Percentiles rank a stretch among this genome's conserved stretches.
phyloP scores from a whole-genome alignment of 2,888 invertebrate species.

The Drosophila cognata region DNA sequence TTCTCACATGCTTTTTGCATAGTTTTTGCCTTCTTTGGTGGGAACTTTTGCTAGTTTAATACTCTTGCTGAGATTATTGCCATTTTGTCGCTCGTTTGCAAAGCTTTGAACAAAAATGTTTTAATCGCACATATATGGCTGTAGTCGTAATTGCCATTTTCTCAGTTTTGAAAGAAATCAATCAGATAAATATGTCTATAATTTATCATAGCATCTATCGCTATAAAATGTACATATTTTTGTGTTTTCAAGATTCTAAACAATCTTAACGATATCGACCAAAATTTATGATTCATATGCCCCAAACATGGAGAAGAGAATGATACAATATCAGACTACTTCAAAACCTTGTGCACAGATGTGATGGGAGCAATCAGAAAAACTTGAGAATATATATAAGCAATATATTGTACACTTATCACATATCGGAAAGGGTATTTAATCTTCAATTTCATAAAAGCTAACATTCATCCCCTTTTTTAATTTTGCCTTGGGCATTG shows the following conservation, averaged over 20 bases:
- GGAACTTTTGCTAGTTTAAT: neutral
- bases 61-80: slow-evolving; percentile 2
- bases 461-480: neutral
- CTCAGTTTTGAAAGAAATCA: neutral
- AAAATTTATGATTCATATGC: neutral
- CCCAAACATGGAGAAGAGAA: neutral
- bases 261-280: neutral
- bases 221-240: neutral
- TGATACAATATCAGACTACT: neutral
- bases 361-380: neutral
- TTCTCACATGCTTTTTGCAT: slow-evolving; percentile 15
- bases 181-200: neutral
- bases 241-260: neutral
- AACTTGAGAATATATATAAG: neutral
- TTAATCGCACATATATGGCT: too few species aligned
- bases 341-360: neutral
- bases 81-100: neutral
- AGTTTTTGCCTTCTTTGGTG: slow-evolving; percentile 23
- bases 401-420: neutral
- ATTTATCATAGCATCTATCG: neutral
- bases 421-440: slow-evolving; percentile 7
- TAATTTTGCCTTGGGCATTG: slow-evolving; percentile 30
- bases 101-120: neutral
- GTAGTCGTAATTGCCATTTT: neutral
- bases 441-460: neutral